A percentile compares a stretch with the other conserved stretches of the same genome.
phyloP scores from a whole-genome alignment of 2,888 invertebrate species.

The Pseudococcus jackbeardsleyi region DNA sequence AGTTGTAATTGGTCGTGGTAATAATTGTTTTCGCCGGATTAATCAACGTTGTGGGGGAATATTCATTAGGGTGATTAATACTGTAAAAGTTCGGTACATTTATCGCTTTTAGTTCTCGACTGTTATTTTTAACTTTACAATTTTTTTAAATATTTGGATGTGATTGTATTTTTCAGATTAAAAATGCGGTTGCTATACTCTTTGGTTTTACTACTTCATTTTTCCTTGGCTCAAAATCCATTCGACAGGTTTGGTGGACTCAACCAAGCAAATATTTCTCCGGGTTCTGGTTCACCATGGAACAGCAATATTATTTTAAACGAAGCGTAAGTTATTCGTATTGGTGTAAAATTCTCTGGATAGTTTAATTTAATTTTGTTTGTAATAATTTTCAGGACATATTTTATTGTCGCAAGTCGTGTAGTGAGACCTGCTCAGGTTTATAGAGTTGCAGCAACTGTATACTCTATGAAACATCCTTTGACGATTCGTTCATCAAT shows the following conservation, averaged over 20 bases:
- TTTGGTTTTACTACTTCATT: not conserved
- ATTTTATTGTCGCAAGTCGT: slow-evolving; percentile 91
- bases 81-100: too few relatives aligned
- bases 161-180: not conserved
- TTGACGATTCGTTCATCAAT: slow-evolving; percentile 90
- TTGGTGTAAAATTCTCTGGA: not conserved
- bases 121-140: not conserved
- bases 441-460: slow-evolving; percentile 88
- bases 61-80: not conserved
- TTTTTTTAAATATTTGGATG: not conserved
- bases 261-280: not conserved
- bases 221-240: slow-evolving; percentile 29
- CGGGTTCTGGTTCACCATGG: slow-evolving; percentile 45
- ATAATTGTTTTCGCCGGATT: not conserved
- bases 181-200: not conserved
- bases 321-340: slow-evolving; percentile 73
- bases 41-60: not conserved
- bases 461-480: slow-evolving; percentile 83
- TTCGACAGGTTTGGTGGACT: not conserved
- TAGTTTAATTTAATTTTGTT: not conserved
- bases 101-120: too few relatives aligned
- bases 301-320: slow-evolving; percentile 73
- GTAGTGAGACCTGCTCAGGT: slow-evolving; percentile 93
- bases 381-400: slow-evolving; percentile 76
- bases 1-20: not conserved